Evolutionary conservation across 2,888 invertebrate species (phyloP), one percentile per base, ranked within the genome.

Genomic region (Metacarcinus magister): DNA sequence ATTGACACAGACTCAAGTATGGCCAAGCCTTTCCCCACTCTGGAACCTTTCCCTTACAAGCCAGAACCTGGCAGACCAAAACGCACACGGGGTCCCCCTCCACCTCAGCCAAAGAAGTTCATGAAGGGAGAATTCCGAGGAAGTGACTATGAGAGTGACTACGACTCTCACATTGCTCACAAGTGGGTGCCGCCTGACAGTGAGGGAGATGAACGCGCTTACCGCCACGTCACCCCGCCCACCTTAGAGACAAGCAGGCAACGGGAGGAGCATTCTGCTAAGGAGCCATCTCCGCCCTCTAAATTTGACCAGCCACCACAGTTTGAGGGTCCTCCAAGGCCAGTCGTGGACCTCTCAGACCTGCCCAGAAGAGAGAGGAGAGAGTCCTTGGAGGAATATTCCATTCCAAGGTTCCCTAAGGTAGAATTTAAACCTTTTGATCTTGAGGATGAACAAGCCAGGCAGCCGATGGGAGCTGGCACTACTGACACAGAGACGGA

Each of bases 111-210:
- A 95, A 98, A 98, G 44, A 98, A 98, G 97, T 98, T 98, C 97
- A 97, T 98, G 39, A 98, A 98, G 97, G 98, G 98, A 97, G 98
- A 98, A 97, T 98, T 98, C 97, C 98, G 98, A 94, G 98, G 98
- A 97, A 98, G 98, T 97, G 98, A 98, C 97, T 98, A 98, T 97
- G 98, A 98, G 97, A 98, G 98, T 97, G 98, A 98, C 97, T 98
- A 98, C 97, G 98, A 98, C 90, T 75, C 94, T 39, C 95, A 93
- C 97, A 98, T 98, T 96, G 98, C 0, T 91, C 97, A 97, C 0
- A 98, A 98, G 95, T 98, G 98, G 98, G 98, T 98, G 0, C 98
- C 98, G 0, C 97, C 98, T 19, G 98, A 98, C 32, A 98, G 98
- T 94, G 98, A 98, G 95, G 98, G 97, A 0, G 98, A 98, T 94